Conservation (phyloP, 1,140 invertebrate species). For the Philopotamus ludificatus region DNA sequence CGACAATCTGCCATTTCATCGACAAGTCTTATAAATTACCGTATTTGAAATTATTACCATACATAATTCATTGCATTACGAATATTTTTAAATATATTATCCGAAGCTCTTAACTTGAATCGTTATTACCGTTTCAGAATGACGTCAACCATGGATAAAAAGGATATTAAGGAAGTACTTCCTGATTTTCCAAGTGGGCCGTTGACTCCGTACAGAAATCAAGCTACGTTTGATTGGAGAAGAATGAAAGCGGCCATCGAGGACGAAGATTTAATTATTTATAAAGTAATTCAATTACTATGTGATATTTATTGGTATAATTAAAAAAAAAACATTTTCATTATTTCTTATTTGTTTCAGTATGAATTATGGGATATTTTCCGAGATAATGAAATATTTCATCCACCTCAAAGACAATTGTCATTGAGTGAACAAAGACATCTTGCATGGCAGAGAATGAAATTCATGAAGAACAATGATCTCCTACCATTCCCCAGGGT, state of each 20-base stretch:
- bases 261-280: slow-evolving; percentile 57
- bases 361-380: slow-evolving; percentile 74
- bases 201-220: slow-evolving; percentile 69
- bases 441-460: slow-evolving; percentile 61
- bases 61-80: too few species aligned
- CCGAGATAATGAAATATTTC: slow-evolving; percentile 75
- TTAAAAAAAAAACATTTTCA: neutral
- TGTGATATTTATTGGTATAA: neutral
- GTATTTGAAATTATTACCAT: too few species aligned
- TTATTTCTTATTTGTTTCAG: slow-evolving; percentile 54
- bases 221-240: slow-evolving; percentile 81
- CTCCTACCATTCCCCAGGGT: neutral
- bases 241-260: slow-evolving; percentile 73
- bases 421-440: slow-evolving; percentile 64
- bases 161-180: slow-evolving; percentile 49
- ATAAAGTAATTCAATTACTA: slow-evolving; percentile 49
- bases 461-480: slow-evolving; percentile 64
- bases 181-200: slow-evolving; percentile 68
- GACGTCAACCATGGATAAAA: neutral
- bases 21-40: too few species aligned
- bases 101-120: neutral
- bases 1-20: too few species aligned
- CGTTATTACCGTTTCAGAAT: slow-evolving; percentile 16
- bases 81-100: too few species aligned
- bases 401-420: slow-evolving; percentile 54